Base-by-base conservation (phyloP, 2,797 vertebrate species). In the Chelmon rostratus region DNA sequence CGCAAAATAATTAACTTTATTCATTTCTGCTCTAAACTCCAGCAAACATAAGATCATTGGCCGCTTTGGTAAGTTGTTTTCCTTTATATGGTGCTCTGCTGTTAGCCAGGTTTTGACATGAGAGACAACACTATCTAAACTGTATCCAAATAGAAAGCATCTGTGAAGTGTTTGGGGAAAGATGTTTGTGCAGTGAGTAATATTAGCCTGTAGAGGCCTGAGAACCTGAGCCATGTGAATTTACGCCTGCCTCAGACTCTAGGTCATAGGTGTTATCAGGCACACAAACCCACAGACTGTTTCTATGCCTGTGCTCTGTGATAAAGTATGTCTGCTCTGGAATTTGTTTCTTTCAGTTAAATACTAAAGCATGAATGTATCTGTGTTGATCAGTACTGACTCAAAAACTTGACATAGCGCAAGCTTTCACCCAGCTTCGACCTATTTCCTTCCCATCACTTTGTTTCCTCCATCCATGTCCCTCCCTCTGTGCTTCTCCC, bases 151-250 rank as follows among this genome's bases (percentile, higher is more conserved):
- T 76, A 73, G 52, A 75, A 64, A 70, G 77, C 85, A 86, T 79
- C 85, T 90, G 83, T 67, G 46, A 58, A 35, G 46, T 66, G 31
- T 72, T 74, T 52, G 44, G 56, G 50, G 53, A 69, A 44, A 47
- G 31, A 83, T 82, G 57, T 80, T 76, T 83, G 63, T 0, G 61
- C 50, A 62, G 73, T 74, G 78, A 83, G 78, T 81, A 68, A 85
- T 83, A 63, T 68, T 9, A 62, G n/a, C 62, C 31, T 33, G 57
- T 2, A 46, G 46, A 76, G 16, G 35, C 68, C 23, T 33, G 68
- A 53, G 67, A 65, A 47, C 72, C 8, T 40, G 3, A 53, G 74
- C 38, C 23, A 18, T 47, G 66, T 61, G 18, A 38, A 28, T 42
- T 21, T 44, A 18, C 1, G 10, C 12, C 35, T 19, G 25, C 44